Percentiles rank a stretch among this genome's conserved stretches.
Evolutionary conservation across 2,888 invertebrate species (phyloP).

Genomic region (Hydraecia micacea): DNA sequence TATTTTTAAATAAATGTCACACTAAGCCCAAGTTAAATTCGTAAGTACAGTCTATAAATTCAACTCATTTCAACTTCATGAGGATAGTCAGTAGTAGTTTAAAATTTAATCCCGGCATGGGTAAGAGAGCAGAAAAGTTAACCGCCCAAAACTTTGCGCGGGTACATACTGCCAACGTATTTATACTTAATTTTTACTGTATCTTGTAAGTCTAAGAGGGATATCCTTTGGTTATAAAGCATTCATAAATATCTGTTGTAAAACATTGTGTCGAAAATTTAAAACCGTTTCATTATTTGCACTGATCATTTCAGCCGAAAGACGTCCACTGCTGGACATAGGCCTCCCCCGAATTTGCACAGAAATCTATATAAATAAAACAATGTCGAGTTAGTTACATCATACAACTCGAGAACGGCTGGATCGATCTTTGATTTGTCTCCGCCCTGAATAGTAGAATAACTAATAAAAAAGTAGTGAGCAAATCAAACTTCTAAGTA

Average conservation of each 20-base stretch:
- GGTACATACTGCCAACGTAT: conserved; percentile 65
- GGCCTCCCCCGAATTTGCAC: no score
- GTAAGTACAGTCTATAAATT: conserved; percentile 80
- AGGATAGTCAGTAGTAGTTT: conserved; percentile 84
- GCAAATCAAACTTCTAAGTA: no score
- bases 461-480: no score
- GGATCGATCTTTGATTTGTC: no score
- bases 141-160: conserved; percentile 80
- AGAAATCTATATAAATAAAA: no score
- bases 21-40: conserved; percentile 70
- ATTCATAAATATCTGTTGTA: conserved; percentile 4
- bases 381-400: no score
- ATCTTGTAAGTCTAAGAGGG: conserved; percentile 37
- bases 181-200: conserved; percentile 63
- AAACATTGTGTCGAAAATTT: not conserved
- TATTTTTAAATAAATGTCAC: conserved; percentile 59
- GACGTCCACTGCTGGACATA: no score
- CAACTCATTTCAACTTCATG: conserved; percentile 84
- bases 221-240: conserved; percentile 10
- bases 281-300: not conserved
- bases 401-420: no score
- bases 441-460: no score
- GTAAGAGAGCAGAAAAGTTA: conserved; percentile 86
- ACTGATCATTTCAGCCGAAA: no score
- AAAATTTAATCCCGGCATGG: conserved; percentile 85